phyloP scores from a whole-genome alignment of 2,113 vertebrate species.

The Melanocharis versteri region DNA sequence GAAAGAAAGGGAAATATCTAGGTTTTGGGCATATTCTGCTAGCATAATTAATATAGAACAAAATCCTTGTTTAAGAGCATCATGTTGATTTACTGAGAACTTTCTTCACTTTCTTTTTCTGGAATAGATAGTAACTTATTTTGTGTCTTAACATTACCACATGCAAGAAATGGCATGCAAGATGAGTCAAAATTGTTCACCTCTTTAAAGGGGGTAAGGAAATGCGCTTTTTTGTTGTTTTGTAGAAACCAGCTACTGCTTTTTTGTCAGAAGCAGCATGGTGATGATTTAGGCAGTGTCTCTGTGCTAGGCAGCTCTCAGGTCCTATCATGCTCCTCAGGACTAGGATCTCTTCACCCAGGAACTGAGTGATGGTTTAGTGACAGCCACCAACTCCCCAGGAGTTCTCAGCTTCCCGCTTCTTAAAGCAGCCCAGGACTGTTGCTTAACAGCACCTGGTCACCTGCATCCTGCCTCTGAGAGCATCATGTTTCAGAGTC shows the following conservation, averaged over 20 bases:
- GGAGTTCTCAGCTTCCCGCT: not conserved
- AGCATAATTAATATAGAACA: not conserved
- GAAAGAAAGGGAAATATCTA: not conserved
- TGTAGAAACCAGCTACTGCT: not conserved
- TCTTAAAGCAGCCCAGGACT: not conserved
- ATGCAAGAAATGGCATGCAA: accelerated
- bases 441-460: not conserved
- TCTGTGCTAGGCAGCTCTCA: not conserved
- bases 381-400: not conserved
- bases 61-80: not conserved
- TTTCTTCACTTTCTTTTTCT: not conserved
- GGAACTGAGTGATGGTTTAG: not conserved
- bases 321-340: accelerated
- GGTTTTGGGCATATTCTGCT: not conserved
- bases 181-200: not conserved
- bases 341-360: not conserved
- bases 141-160: not conserved
- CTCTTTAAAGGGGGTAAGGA: not conserved
- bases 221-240: not conserved
- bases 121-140: not conserved
- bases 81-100: not conserved
- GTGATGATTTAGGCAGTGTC: not conserved
- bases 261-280: not conserved
- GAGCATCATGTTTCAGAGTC: not conserved
- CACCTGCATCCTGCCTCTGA: not conserved